These are phyloP conservation scores for Spisula solida DNA, from an alignment of 2,888 invertebrate species.

Conservation along the genomic window DNA sequence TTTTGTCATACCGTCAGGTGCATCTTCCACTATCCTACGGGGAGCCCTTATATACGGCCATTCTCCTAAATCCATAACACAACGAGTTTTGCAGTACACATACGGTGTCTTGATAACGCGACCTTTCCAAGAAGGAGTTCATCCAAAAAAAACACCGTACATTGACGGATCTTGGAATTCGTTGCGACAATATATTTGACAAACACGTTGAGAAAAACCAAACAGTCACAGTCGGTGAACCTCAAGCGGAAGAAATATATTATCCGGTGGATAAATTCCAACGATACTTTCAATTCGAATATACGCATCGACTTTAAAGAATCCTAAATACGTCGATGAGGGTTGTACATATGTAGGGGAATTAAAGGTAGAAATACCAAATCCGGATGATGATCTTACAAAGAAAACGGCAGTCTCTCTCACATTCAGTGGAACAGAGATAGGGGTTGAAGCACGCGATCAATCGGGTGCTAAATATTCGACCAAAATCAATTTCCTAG, in stretches of 20 bases:
- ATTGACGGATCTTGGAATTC: neutral
- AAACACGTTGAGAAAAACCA: constrained; percentile 51
- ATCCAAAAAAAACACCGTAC: constrained; percentile 32
- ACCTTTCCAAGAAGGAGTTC: constrained; percentile 34
- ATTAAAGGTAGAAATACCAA: neutral
- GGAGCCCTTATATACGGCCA: no score
- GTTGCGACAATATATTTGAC: constrained; percentile 36
- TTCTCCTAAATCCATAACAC: constrained; percentile 27
- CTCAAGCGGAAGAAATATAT: neutral
- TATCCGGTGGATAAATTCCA: neutral
- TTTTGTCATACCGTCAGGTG: constrained; percentile 21
- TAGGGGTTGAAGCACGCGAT: neutral
- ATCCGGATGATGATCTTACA: neutral
- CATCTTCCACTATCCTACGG: constrained; percentile 22
- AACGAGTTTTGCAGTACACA: constrained; percentile 22
- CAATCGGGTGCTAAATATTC: neutral
- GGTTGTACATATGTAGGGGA: neutral
- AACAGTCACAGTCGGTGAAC: constrained; percentile 30
- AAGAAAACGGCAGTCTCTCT: neutral
- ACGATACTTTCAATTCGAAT: neutral
- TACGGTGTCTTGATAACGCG: neutral
- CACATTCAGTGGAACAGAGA: neutral
- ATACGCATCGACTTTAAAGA: neutral
- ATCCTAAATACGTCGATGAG: neutral
- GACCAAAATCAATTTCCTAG: neutral